These are phyloP conservation scores for Chamaetylas fuelleborni DNA, from an alignment of 2,113 vertebrate species.

Conservation along the genomic window DNA sequence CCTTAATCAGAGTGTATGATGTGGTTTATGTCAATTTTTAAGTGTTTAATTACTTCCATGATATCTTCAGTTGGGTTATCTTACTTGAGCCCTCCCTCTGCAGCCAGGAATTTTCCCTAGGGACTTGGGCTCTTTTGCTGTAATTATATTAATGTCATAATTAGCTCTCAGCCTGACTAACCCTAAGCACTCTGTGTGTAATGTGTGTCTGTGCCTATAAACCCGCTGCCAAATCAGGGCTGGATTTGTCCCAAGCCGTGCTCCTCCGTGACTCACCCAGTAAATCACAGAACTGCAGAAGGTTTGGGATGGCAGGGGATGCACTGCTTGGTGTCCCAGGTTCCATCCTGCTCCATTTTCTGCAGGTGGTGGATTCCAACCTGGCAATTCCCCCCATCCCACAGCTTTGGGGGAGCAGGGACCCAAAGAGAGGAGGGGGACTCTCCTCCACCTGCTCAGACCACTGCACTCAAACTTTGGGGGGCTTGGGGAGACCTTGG, in stretches of 20 bases:
- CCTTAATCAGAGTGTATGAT: neutral
- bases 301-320: neutral
- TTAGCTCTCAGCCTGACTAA: neutral
- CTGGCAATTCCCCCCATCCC: neutral
- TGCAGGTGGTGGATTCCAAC: neutral
- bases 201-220: neutral
- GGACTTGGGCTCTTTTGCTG: neutral
- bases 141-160: neutral
- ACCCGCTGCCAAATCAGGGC: neutral
- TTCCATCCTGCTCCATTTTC: neutral
- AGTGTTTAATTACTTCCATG: neutral
- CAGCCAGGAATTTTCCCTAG: neutral
- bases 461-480: fast-evolving
- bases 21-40: neutral
- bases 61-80: neutral
- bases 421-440: neutral
- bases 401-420: neutral
- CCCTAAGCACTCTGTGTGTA: fast-evolving
- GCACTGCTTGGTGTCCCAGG: fast-evolving
- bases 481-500: neutral
- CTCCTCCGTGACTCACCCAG: neutral
- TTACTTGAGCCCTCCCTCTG: neutral
- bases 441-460: neutral
- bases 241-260: neutral
- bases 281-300: fast-evolving